These are phyloP conservation scores for Zaprionus gabonicus DNA, from an alignment of 1,140 invertebrate species.

Conservation along the genomic window DNA sequence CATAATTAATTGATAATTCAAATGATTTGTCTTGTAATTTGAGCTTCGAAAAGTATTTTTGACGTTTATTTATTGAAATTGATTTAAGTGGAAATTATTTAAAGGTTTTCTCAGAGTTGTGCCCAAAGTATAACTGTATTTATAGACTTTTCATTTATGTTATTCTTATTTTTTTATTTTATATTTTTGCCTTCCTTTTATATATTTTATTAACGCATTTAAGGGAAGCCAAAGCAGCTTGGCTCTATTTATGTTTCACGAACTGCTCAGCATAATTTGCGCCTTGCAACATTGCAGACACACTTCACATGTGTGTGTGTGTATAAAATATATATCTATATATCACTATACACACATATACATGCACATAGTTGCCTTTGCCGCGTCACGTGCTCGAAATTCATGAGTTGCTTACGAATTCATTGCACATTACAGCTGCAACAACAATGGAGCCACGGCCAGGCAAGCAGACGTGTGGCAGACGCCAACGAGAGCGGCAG, in stretches of 20 bases:
- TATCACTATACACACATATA: slow-evolving; percentile 1
- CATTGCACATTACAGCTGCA: slow-evolving; percentile 66
- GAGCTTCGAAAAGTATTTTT: too few species aligned
- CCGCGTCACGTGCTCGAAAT: slow-evolving; percentile 41
- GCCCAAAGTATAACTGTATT: neutral
- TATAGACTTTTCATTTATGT: neutral
- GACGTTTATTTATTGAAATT: neutral
- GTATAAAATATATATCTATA: neutral
- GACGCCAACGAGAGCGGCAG: neutral
- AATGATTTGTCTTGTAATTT: neutral
- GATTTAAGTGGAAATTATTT: neutral
- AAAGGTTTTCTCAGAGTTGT: rapidly evolving
- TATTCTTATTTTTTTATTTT: neutral
- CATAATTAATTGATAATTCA: neutral
- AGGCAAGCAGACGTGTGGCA: neutral
- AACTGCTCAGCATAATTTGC: neutral
- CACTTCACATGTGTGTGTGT: neutral
- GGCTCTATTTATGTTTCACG: neutral
- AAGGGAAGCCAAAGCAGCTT: too few species aligned
- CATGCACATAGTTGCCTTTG: neutral
- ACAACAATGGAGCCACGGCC: slow-evolving; percentile 21
- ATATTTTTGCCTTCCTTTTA: neutral
- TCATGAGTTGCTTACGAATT: slow-evolving; percentile 54
- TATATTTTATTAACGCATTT: neutral
- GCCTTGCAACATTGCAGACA: neutral